A percentile compares a stretch with the other conserved stretches of the same genome.
Evolutionary conservation across 92 coral and sea anemone genomes (phyloP).

Genomic region (Virgularia gustaviana): DNA sequence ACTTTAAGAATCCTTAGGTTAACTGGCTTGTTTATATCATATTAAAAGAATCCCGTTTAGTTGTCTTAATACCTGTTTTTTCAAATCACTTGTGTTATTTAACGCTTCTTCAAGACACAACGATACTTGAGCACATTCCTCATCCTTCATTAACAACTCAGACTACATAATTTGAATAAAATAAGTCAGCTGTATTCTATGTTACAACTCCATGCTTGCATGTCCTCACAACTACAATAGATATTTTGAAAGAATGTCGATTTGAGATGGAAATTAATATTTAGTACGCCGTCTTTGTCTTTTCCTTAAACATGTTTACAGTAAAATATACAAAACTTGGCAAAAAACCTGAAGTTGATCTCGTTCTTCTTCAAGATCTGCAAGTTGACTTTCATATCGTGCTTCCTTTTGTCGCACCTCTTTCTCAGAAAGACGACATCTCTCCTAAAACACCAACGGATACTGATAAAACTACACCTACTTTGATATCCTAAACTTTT

Average conservation of each 20-base stretch:
- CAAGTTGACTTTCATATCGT: constrained; percentile 78
- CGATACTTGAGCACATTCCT: constrained; percentile 87
- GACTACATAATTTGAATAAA: too few species aligned
- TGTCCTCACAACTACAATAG: too few species aligned
- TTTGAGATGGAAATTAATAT: too few species aligned
- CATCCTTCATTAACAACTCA: constrained; percentile 78
- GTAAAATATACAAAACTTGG: neutral
- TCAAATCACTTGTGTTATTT: constrained; percentile 86
- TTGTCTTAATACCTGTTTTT: constrained; percentile 90
- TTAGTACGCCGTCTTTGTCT: too few species aligned
- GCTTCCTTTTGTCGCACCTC: constrained; percentile 85
- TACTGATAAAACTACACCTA: neutral
- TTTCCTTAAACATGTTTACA: too few species aligned
- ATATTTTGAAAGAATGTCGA: too few species aligned
- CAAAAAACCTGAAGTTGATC: constrained; percentile 89
- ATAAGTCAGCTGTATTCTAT: too few species aligned
- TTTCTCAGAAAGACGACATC: constrained; percentile 73
- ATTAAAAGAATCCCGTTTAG: too few species aligned
- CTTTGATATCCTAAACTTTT: too few species aligned
- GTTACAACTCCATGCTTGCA: too few species aligned
- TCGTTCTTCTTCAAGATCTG: constrained; percentile 92
- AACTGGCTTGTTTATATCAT: too few species aligned
- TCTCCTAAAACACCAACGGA: constrained; percentile 58
- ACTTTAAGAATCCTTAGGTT: too few species aligned
- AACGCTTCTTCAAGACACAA: constrained; percentile 95